Percentiles rank a stretch among this genome's conserved stretches.
These are phyloP conservation scores for Embiotoca jacksoni DNA, from an alignment of 2,113 vertebrate species.

Conservation along the genomic window DNA sequence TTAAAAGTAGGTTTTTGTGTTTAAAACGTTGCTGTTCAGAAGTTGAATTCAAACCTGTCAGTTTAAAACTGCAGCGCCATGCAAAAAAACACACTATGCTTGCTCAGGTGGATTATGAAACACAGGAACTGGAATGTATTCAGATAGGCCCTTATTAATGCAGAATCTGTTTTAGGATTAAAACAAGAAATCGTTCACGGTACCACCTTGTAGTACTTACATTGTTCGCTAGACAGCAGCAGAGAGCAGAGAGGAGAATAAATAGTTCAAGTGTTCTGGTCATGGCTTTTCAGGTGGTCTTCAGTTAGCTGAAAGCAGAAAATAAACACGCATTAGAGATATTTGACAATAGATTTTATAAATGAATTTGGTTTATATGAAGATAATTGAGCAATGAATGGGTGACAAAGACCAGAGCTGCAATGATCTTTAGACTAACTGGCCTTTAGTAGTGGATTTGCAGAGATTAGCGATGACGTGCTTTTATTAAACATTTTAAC, in stretches of 20 bases:
- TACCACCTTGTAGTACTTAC: slow-evolving; percentile 61
- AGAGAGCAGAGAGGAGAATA: slow-evolving; percentile 68
- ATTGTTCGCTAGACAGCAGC: slow-evolving; percentile 72
- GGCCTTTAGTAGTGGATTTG: no score
- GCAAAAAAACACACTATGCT: slow-evolving; percentile 1
- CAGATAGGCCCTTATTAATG: not conserved
- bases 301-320: slow-evolving; percentile 41
- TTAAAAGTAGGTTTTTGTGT: no score
- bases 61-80: no score
- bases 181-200: no score
- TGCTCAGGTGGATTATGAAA: not conserved
- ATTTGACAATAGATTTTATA: not conserved
- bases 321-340: slow-evolving; percentile 13
- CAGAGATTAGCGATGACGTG: no score
- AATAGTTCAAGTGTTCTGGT: slow-evolving; percentile 42
- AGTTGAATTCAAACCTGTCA: no score
- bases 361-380: not conserved
- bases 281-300: slow-evolving; percentile 60
- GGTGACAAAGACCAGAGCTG: no score
- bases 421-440: no score
- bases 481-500: no score
- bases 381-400: not conserved
- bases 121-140: not conserved
- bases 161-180: not conserved
- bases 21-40: no score